Percentiles rank a stretch among this genome's conserved stretches.
phyloP scores from a whole-genome alignment of 2,888 invertebrate genomes.

The Papilio protenor region DNA sequence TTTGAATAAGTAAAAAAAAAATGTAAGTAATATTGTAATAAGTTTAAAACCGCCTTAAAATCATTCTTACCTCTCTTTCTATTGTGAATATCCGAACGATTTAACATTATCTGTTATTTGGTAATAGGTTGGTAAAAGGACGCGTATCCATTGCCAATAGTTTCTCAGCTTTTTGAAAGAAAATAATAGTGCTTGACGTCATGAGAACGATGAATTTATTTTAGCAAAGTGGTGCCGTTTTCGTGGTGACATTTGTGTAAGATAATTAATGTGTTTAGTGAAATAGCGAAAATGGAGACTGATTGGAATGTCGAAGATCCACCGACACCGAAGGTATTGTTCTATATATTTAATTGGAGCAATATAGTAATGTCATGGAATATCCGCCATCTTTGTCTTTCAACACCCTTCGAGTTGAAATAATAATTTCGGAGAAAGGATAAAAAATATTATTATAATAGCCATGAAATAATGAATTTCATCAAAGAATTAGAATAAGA shows the following conservation, averaged over 20 bases:
- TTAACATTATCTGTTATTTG: constrained; percentile 26
- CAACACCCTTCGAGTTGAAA: constrained; percentile 58
- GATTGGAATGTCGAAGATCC: constrained; percentile 94
- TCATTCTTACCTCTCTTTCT: not conserved
- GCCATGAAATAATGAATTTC: not conserved
- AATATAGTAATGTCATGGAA: constrained; percentile 74
- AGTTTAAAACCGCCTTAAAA: not conserved
- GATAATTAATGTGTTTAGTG: constrained; percentile 80
- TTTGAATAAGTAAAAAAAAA: not conserved
- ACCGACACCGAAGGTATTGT: constrained; percentile 76
- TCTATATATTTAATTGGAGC: constrained; percentile 69
- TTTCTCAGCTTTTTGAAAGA: constrained; percentile 53
- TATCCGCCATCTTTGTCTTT: constrained; percentile 79
- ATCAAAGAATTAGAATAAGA: not conserved
- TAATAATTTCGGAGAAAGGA: constrained; percentile 56
- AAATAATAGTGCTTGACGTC: constrained; percentile 75
- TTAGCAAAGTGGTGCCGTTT: constrained; percentile 73
- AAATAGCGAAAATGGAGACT: constrained; percentile 95
- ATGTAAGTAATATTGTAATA: too few species aligned
- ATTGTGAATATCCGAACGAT: constrained; percentile 40
- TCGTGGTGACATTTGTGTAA: constrained; percentile 72
- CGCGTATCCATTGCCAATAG: constrained; percentile 48
- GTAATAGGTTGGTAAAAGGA: constrained; percentile 47
- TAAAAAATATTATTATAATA: too few species aligned
- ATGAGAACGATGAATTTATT: constrained; percentile 73